Conservation (phyloP, 2,113 vertebrate species). For the Speoplatyrhinus poulsoni region DNA sequence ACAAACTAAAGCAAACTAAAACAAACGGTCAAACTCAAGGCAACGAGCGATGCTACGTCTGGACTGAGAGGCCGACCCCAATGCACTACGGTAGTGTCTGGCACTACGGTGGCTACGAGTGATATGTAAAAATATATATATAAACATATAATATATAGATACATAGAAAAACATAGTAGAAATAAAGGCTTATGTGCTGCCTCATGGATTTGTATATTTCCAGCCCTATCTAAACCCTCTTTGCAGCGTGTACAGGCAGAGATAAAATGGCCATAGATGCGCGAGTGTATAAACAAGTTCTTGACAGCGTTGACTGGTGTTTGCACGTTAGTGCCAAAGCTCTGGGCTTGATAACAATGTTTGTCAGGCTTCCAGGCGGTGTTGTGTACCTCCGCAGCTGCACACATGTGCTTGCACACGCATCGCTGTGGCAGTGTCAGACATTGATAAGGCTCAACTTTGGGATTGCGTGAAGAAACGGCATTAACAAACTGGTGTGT, state of each 20-base stretch:
- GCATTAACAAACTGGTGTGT: no score
- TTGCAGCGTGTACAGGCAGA: conserved; percentile 25
- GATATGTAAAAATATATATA: conserved; percentile 15
- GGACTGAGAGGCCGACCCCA: conserved; percentile 67
- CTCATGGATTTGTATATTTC: conserved; percentile 33
- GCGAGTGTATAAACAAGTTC: conserved; percentile 47
- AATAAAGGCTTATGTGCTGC: conserved; percentile 32
- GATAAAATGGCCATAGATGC: conserved; percentile 38
- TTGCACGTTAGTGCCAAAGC: conserved; percentile 46
- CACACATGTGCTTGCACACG: no score
- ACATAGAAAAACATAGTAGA: conserved; percentile 44
- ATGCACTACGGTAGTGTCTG: conserved; percentile 7
- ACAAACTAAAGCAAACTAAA: conserved; percentile 27
- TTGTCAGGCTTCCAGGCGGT: conserved; percentile 29
- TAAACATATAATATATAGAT: no score
- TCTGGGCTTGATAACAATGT: conserved; percentile 32
- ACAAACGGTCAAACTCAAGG: conserved; percentile 53
- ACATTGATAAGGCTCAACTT: no score
- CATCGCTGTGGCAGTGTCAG: no score
- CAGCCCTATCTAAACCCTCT: conserved; percentile 25
- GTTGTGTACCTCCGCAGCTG: no score
- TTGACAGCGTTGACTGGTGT: conserved; percentile 49
- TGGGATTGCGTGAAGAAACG: no score
- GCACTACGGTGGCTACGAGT: background rate
- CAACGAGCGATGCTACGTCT: conserved; percentile 66